Evolutionary conservation across 2,113 vertebrate species (phyloP), one percentile per base, ranked within the genome.

Genomic region (Rhadina sibilatrix): DNA sequence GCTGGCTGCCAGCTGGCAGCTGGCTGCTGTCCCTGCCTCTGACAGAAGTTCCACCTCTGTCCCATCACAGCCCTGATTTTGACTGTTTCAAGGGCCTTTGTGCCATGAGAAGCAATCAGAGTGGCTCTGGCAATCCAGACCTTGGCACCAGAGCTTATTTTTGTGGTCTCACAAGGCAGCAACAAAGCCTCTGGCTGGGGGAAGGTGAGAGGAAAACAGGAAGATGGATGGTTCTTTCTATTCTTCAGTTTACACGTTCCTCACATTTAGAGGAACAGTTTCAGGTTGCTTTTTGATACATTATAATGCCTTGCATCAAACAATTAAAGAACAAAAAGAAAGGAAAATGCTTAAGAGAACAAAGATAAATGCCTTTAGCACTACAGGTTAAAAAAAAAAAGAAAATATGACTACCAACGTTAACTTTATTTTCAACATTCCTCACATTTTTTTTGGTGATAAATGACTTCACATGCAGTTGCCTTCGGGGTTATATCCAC

Each of bases 361-460:
- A 95, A 94, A 93, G 86, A 71, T 86, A 95, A 94, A 89, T 61
- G 92, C 85, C 94, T 93, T 91, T 68, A 95, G 88, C 79, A 12
- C 28, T 75, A 31, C 50, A 90, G 82, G 61, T 77, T 38, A 9
- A 38, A 60, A 91, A 94, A 76, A 93, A 94, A 70, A 71, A 7
- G 68, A 90, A 77, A 95, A 92, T 90, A 95, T 53, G 54, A 63
- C 93, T 85, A 64, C 9, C 79, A 88, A 93, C 0, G 0, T 78
- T 93, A 86, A 96, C 92, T 93, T 92, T 93, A 85, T 79, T 96
- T 95, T 91, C 89, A 79, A 71, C 96, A 96, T 97, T 97, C 97
- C 87, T 97, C 10, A 17, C 92, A 96, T 97, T 94, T 93, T 95
- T 96, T 60, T 86, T 44, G 46, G 87, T 97, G 97, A 97, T 95